phyloP scores from a whole-genome alignment of 2,888 invertebrate species.

The Megastigmus dorsalis region DNA sequence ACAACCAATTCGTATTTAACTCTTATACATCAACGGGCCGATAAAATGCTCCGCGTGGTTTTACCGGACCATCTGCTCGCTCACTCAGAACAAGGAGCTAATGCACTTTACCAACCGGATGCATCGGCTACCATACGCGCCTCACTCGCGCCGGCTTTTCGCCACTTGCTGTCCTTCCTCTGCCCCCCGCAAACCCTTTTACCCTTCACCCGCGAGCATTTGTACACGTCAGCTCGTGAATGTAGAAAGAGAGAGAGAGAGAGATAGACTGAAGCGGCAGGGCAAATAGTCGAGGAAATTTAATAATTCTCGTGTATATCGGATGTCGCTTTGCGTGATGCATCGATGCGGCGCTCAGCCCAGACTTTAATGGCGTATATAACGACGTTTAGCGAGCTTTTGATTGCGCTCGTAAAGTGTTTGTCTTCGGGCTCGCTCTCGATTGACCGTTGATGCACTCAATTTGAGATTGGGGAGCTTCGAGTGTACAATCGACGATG shows the following conservation, averaged over 20 bases:
- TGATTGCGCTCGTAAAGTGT: too few species aligned
- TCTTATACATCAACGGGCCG: neutral
- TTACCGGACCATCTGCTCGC: conserved; percentile 35
- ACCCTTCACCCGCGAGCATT: neutral
- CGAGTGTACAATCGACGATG: too few species aligned
- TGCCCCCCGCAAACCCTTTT: too few species aligned
- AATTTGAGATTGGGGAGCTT: too few species aligned
- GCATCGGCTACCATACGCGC: too few species aligned
- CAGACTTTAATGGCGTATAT: too few species aligned
- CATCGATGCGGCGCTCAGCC: neutral
- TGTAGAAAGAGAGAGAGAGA: neutral
- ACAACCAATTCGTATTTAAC: too few species aligned
- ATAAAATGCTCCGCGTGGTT: neutral
- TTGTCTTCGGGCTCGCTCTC: too few species aligned
- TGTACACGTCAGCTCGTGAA: neutral
- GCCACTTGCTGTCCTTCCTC: neutral
- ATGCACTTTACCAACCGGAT: conserved; percentile 36
- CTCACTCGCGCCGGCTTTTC: neutral
- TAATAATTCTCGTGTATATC: conserved; percentile 36
- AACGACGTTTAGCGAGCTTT: too few species aligned
- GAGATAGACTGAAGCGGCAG: conserved; percentile 16
- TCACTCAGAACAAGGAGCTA: conserved; percentile 24
- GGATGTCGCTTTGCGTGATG: neutral
- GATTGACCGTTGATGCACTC: too few species aligned
- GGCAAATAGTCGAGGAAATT: conserved; percentile 37